Percentiles rank a stretch among this genome's conserved stretches.
Evolutionary conservation across 1,140 invertebrate species (phyloP).

Genomic region (Mercenaria mercenaria): DNA sequence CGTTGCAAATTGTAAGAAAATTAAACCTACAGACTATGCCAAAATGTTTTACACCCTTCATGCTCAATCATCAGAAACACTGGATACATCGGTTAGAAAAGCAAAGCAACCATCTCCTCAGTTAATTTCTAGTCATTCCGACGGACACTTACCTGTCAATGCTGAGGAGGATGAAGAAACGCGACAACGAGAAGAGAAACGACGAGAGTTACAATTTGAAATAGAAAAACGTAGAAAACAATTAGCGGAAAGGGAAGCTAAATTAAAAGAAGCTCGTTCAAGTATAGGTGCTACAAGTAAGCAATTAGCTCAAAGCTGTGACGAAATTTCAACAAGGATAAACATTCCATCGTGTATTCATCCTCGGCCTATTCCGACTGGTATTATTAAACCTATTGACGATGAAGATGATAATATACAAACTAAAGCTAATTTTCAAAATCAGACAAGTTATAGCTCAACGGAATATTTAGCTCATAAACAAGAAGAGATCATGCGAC

Average conservation of each 20-base stretch:
- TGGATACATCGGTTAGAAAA: constrained; percentile 62
- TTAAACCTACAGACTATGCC: constrained; percentile 78
- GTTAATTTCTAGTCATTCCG: constrained; percentile 70
- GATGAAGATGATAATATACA: constrained; percentile 72
- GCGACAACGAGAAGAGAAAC: constrained; percentile 87
- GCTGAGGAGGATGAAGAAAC: constrained; percentile 79
- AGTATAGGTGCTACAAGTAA: constrained; percentile 58
- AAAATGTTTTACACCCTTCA: constrained; percentile 76
- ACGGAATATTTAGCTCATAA: constrained; percentile 84
- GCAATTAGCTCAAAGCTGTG: constrained; percentile 79
- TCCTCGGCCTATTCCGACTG: constrained; percentile 85
- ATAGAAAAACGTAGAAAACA: constrained; percentile 89
- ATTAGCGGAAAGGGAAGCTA: constrained; percentile 88
- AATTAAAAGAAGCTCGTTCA: constrained; percentile 87
- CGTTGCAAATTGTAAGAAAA: constrained; percentile 74
- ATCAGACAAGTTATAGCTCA: constrained; percentile 82
- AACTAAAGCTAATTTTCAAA: constrained; percentile 47
- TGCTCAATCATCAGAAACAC: constrained; percentile 61
- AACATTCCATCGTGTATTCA: constrained; percentile 59
- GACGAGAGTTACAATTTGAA: constrained; percentile 89
- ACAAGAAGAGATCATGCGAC: constrained; percentile 76
- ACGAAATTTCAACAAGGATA: constrained; percentile 79
- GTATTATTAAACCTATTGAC: constrained; percentile 84
- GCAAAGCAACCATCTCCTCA: constrained; percentile 37
- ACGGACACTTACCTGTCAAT: constrained; percentile 69